Base-by-base conservation (phyloP, 1,140 invertebrate species). In the Arctopsyche grandis region DNA sequence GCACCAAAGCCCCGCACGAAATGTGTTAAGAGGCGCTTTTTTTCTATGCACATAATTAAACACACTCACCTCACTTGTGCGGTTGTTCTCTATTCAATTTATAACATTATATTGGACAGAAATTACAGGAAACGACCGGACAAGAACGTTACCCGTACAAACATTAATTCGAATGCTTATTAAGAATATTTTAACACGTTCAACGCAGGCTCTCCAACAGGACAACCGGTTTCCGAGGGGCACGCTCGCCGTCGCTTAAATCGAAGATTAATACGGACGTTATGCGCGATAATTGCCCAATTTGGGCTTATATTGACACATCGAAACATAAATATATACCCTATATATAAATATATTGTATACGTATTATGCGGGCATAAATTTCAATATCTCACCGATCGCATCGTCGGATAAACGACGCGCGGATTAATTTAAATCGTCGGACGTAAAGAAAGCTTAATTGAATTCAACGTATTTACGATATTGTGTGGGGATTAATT, bases 231-330 rank as follows among this genome's bases (percentile, higher is more conserved):
- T 60, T 60, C 7, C 29, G 7, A 1, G 29, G 29, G 29, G 29
- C 29, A 38, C 58, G 58, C 14, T 29, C 63, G 63, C 3, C 63
- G 63, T 10, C 63, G 29, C 29, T 38, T 38, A 38, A 38, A 38
- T 38, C 29, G 63, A 29, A 60, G 63, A 66, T 66, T 26, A 26
- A 66, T 66, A 26, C 63, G 22, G 63, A 66, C 63, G 22, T 66
- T 66, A 66, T 66, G 19, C 63, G 63, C 63, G 63, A 66, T 66
- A 66, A 66, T 66, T 66, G 63, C 22, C 63, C 63, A 66, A 66
- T 66, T 66, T 66, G 63, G 63, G 21, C 24, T 22, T 22, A 26
- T 66, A 66, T 66, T 66, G 63, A 66, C 63, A 66, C 63, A 22
- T 52, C 16, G 16, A 52, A 52, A 52, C 48, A 52, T 52, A 52